phyloP scores from a whole-genome alignment of 2,888 invertebrate genomes.

The Pseudolycoriella hygida region DNA sequence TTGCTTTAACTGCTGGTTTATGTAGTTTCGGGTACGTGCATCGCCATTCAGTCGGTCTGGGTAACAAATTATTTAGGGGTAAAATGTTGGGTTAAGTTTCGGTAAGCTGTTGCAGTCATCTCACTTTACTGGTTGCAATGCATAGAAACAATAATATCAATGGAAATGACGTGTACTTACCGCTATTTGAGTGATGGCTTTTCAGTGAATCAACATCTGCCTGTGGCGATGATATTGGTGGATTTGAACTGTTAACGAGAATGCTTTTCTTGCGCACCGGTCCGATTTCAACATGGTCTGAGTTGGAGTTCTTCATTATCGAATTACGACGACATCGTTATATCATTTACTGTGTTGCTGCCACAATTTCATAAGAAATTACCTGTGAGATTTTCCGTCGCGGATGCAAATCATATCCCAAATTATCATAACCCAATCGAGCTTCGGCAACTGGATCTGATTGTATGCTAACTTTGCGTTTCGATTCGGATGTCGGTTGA shows the following conservation, averaged over 20 bases:
- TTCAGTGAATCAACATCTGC: conserved; percentile 25
- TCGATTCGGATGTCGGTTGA: conserved; percentile 24
- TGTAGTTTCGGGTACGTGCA: conserved; percentile 10
- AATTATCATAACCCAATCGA: conserved; percentile 44
- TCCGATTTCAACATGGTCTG: conserved; percentile 34
- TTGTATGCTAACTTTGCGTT: conserved; percentile 44
- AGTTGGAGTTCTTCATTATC: conserved; percentile 16
- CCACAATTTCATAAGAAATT: conserved; percentile 10
- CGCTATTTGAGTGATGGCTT: conserved; percentile 19
- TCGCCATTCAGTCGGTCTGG: conserved; percentile 20
- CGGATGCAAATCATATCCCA: conserved; percentile 41
- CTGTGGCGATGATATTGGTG: conserved; percentile 10
- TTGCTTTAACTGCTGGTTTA: background rate
- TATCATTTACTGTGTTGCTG: no score
- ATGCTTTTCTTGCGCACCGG: conserved; percentile 56
- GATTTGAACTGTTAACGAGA: conserved; percentile 35
- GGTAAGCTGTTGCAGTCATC: no score
- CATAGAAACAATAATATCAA: no score
- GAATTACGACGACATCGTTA: conserved; percentile 2
- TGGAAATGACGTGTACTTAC: background rate
- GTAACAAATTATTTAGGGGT: conserved; percentile 6
- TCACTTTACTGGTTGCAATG: no score
- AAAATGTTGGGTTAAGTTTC: background rate
- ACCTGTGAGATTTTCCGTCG: conserved; percentile 29
- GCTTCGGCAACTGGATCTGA: conserved; percentile 32